Evolutionary conservation across 2,797 vertebrate genomes (phyloP).

Genomic region (Rhodeus uyekii): DNA sequence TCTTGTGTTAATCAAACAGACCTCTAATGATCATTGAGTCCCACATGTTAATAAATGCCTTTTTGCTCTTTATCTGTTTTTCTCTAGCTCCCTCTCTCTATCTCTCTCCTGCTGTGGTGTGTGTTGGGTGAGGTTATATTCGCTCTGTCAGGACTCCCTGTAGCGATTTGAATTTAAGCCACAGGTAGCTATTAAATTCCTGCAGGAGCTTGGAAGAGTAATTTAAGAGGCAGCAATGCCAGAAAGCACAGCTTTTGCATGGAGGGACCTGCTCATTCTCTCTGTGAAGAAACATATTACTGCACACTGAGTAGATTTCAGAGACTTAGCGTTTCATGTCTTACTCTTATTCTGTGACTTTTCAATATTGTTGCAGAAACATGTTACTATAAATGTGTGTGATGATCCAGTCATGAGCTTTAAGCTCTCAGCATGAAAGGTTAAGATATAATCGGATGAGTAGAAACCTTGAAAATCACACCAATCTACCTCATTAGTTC

Average conservation of each 20-base stretch:
- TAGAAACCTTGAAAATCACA: neutral
- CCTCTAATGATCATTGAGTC: neutral
- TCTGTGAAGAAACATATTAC: conserved; percentile 26
- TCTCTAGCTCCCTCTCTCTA: neutral
- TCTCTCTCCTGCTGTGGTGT: neutral
- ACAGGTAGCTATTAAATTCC: conserved; percentile 55
- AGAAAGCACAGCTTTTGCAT: conserved; percentile 19
- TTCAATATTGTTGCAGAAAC: neutral
- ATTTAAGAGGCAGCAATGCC: conserved; percentile 37
- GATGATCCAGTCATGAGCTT: neutral
- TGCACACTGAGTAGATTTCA: conserved; percentile 6
- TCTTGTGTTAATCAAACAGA: neutral
- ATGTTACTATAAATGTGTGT: neutral
- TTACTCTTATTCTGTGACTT: conserved; percentile 1
- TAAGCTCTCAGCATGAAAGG: neutral
- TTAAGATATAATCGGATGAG: neutral
- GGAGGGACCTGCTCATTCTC: conserved; percentile 13
- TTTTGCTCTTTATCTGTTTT: neutral
- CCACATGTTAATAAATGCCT: neutral
- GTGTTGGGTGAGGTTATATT: conserved; percentile 32
- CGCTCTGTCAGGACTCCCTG: conserved; percentile 32
- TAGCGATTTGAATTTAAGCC: conserved; percentile 47
- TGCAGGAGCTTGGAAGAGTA: conserved; percentile 35
- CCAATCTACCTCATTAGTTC: neutral
- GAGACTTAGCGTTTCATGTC: neutral